These are phyloP conservation scores for Sus cebifrons DNA, from an alignment of 2,797 vertebrate genomes.

Conservation along the genomic window DNA sequence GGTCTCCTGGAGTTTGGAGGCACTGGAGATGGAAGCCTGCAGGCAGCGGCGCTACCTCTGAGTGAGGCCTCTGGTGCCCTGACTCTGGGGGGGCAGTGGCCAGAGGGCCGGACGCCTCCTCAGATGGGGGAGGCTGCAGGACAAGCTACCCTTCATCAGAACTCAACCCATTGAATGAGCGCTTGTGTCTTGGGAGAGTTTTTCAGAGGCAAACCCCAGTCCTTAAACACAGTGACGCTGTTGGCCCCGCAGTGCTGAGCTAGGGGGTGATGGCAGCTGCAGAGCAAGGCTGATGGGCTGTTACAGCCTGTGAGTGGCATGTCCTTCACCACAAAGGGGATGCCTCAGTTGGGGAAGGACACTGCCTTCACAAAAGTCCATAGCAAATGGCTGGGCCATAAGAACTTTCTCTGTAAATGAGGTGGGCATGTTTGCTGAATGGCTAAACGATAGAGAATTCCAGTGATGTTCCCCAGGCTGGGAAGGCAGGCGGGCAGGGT, in stretches of 20 bases:
- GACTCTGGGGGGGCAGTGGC: accelerated
- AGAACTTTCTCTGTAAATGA: not conserved
- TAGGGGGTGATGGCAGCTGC: not conserved
- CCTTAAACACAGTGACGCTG: not conserved
- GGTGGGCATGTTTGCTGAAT: not conserved
- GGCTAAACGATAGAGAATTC: not conserved
- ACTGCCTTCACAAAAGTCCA: not conserved
- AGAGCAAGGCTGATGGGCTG: accelerated
- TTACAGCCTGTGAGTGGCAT: not conserved
- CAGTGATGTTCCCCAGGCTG: not conserved
- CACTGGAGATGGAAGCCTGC: not conserved
- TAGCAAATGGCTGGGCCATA: not conserved
- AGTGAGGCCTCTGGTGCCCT: not conserved
- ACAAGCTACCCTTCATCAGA: not conserved
- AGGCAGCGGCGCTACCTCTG: accelerated
- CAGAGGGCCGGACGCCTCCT: not conserved
- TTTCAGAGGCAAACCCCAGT: not conserved
- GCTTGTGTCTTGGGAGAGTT: not conserved
- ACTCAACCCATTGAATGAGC: not conserved
- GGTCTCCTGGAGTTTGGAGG: not conserved
- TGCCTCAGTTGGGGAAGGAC: not conserved
- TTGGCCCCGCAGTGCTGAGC: accelerated
- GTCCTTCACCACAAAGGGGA: accelerated
- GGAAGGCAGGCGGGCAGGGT: not conserved
- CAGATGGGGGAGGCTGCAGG: not conserved